A percentile compares a stretch with the other conserved stretches of the same genome.
Evolutionary conservation across 2,888 invertebrate genomes (phyloP).

Genomic region (Phalera bucephala): DNA sequence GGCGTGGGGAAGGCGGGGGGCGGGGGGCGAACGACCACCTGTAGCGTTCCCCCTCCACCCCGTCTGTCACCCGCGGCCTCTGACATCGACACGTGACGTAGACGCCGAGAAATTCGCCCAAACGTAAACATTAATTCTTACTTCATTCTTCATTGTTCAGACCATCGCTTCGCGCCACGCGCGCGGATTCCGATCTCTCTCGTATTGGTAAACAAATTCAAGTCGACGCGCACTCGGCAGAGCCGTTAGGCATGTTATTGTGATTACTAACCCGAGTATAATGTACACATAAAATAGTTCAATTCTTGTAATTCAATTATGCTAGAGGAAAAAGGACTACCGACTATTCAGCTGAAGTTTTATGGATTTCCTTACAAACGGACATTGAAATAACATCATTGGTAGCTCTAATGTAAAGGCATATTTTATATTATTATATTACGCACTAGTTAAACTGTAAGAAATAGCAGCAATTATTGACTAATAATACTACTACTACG

Average conservation of each 20-base stretch:
- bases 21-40: conserved; percentile 63
- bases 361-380: conserved; percentile 8
- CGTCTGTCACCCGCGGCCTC: conserved; percentile 32
- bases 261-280: conserved; percentile 31
- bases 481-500: no score
- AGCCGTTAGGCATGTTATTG: conserved; percentile 33
- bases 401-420: no score
- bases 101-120: conserved; percentile 79
- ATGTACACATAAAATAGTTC: conserved; percentile 38
- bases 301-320: conserved; percentile 66
- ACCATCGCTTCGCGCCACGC: conserved; percentile 71
- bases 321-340: conserved; percentile 60
- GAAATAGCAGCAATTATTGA: no score
- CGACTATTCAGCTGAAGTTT: neutral
- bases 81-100: conserved; percentile 79
- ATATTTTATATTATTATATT: no score
- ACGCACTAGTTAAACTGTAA: no score
- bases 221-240: conserved; percentile 37
- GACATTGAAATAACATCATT: no score
- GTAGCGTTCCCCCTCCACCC: conserved; percentile 53
- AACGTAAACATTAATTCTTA: conserved; percentile 83
- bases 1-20: conserved; percentile 41
- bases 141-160: conserved; percentile 80
- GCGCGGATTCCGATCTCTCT: conserved; percentile 67
- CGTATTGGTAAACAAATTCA: conserved; percentile 78